phyloP scores from a whole-genome alignment of 2,113 vertebrate genomes.

The Alethe castanea region DNA sequence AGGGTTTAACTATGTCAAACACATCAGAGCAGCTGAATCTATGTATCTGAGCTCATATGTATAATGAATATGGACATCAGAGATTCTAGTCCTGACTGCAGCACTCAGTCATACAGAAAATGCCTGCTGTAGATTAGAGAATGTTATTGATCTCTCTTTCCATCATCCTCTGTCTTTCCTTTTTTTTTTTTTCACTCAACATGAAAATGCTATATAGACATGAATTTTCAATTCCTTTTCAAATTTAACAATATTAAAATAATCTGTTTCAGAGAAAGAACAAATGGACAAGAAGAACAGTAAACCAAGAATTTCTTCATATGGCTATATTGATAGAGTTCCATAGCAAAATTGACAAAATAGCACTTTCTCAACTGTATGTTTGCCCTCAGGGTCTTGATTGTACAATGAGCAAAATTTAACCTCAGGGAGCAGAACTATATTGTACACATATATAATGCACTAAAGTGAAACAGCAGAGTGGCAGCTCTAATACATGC shows the following conservation, averaged over 20 bases:
- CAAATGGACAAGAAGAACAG: not conserved
- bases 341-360: constrained; percentile 39
- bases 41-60: not conserved
- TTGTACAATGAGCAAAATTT: constrained; percentile 43
- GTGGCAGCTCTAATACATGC: constrained; percentile 51
- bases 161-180: not conserved
- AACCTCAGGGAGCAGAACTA: constrained; percentile 11
- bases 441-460: constrained; percentile 55
- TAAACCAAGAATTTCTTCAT: constrained; percentile 22
- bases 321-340: not conserved
- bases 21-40: not conserved
- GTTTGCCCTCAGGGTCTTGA: constrained; percentile 9
- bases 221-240: not conserved
- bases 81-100: not conserved
- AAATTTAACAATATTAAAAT: not conserved
- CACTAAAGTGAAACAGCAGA: constrained; percentile 26
- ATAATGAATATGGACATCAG: not conserved
- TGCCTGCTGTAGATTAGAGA: not conserved
- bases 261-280: not conserved
- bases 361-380: constrained; percentile 16
- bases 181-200: not conserved
- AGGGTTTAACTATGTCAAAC: not conserved
- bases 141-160: not conserved
- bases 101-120: not conserved
- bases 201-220: not conserved